Evolutionary conservation across 2,113 vertebrate species (phyloP).

Genomic region (Crotalus viridis): DNA sequence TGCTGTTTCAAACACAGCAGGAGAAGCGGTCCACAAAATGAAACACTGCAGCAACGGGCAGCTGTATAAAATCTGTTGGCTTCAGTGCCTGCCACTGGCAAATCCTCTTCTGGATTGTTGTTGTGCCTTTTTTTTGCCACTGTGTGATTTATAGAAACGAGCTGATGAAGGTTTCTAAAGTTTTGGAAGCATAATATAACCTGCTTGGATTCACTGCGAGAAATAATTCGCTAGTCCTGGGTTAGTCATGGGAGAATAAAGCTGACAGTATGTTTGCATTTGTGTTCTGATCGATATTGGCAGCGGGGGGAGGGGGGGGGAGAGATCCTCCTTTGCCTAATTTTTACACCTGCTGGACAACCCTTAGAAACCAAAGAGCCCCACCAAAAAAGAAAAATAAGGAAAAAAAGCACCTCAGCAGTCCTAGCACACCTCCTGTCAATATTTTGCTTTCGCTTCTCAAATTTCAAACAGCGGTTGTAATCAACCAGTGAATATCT

Average conservation of each 20-base stretch:
- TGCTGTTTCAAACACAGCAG: neutral
- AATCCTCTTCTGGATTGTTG: neutral
- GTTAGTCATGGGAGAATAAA: neutral
- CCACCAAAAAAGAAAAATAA: neutral
- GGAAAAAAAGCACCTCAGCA: neutral
- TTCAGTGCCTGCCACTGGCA: neutral
- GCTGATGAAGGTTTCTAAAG: neutral
- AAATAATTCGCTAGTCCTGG: neutral
- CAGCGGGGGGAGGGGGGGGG: neutral
- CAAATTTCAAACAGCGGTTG: neutral
- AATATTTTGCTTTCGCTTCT: neutral
- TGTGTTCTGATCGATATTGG: neutral
- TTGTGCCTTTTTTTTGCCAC: neutral
- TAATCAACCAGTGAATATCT: neutral
- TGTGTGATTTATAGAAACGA: neutral
- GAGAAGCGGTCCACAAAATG: neutral
- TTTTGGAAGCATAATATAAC: neutral
- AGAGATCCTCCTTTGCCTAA: neutral
- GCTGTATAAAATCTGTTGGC: neutral
- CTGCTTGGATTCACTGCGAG: neutral
- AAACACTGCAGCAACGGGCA: neutral
- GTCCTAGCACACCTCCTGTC: neutral
- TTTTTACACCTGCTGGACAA: neutral
- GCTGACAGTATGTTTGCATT: neutral
- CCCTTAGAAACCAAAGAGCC: neutral